Conservation (phyloP, 2,113 vertebrate genomes). For the Lasiurus borealis region DNA sequence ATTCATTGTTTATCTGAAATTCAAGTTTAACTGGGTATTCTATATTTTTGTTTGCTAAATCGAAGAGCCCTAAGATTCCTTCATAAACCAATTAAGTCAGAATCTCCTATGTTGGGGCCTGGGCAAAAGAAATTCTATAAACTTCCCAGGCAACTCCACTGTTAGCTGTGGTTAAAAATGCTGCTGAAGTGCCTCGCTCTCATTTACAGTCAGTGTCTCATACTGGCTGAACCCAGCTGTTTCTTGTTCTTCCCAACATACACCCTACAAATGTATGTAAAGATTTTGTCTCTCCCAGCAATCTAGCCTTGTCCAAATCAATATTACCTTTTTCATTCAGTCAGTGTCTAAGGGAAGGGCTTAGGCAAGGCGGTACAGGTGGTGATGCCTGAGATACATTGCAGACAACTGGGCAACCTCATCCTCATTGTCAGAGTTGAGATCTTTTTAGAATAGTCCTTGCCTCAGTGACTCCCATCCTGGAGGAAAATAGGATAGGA, state of each 20-base stretch:
- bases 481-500: neutral
- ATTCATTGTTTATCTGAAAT: conserved; percentile 32
- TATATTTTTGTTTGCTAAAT: neutral
- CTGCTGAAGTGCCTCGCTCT: neutral
- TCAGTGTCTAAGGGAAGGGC: neutral
- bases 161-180: neutral
- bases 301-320: neutral
- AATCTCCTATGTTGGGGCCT: neutral
- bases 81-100: conserved; percentile 4
- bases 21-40: neutral
- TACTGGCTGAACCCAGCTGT: neutral
- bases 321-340: neutral
- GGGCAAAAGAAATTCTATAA: neutral
- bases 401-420: neutral
- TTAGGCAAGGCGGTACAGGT: too few relatives aligned
- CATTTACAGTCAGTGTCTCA: neutral
- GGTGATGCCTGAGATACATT: neutral
- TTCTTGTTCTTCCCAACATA: neutral
- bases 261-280: neutral
- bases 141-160: neutral
- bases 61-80: neutral
- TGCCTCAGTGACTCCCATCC: neutral
- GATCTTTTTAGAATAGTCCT: neutral
- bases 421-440: neutral
- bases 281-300: neutral